Evolutionary conservation across 2,113 vertebrate species (phyloP), one percentile per base, ranked within the genome.

Genomic region (Callionymus lyra): DNA sequence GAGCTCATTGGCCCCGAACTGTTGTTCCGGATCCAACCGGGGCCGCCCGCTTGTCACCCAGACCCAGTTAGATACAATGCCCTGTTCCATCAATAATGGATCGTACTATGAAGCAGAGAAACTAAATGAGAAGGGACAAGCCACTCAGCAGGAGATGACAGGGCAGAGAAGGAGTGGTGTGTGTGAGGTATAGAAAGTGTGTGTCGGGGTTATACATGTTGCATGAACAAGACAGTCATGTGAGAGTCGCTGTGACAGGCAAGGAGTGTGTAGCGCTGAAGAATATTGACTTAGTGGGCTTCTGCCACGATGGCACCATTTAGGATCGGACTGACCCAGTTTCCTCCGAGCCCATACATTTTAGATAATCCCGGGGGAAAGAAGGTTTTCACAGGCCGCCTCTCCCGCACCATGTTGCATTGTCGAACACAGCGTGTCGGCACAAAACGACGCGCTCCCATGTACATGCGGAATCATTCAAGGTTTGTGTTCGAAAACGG

Each of bases 71-170:
- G 70, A 79, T 69, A 75, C 78, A 75, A 77, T 76, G 74, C 74
- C 69, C 72, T 72, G 71, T 79, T 78, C 59, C 76, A 81, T 83
- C 64, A 79, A 83, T 83, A 81, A 79, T 83, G 59, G 70, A 81
- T 74, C 49, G 56, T 40, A 51, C 64, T 54, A 64, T 70, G 50
- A 73, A 59, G 68, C 44, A 63, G 59, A 40, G 16, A 44, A 44
- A 34, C 59, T 47, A 65, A 76, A 81, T 74, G 39, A 56, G 63
- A 70, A 53, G 57, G 65, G 80, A 76, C 76, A 65, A 70, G 70
- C 79, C 74, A 56, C 67, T 79, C 72, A 79, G 68, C 59, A 60
- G 67, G 54, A 75, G 63, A 72, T 61, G 72, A 81, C 70, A 70
- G 54, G 63, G 56, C 16, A 9, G 52, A 62, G 50, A 45, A 47